Evolutionary conservation across 1,140 invertebrate species (phyloP).

Genomic region (Chlorops oryzae): DNA sequence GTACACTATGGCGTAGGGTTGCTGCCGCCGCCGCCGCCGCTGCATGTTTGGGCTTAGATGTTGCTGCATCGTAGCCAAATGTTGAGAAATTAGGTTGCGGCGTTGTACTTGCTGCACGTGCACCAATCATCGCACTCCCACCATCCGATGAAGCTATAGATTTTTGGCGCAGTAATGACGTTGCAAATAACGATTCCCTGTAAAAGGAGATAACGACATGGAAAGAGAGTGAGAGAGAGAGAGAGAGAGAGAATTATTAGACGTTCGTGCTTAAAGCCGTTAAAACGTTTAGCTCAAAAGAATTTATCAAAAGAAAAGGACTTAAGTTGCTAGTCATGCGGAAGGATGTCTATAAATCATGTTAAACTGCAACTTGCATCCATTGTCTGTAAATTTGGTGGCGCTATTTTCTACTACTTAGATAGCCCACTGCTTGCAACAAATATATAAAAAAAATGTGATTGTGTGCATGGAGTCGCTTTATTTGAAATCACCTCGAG

Average conservation of each 20-base stretch:
- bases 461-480: neutral
- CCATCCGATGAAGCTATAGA: constrained; percentile 33
- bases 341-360: no score
- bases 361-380: no score
- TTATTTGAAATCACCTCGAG: neutral
- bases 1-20: constrained; percentile 29
- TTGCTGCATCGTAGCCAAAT: constrained; percentile 37
- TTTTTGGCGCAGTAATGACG: constrained; percentile 41
- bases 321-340: no score
- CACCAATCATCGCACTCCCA: constrained; percentile 16
- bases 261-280: no score
- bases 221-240: no score
- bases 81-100: constrained; percentile 42
- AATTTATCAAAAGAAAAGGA: no score
- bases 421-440: no score
- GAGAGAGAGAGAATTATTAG: neutral
- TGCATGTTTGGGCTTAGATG: constrained; percentile 6
- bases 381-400: no score
- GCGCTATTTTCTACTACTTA: no score
- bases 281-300: no score
- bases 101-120: constrained; percentile 21
- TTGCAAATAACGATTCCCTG: constrained; percentile 46
- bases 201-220: no score
- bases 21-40: constrained; percentile 18
- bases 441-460: no score